Percentiles rank a stretch among this genome's conserved stretches.
These are phyloP conservation scores for Drosophila insularis DNA, from an alignment of 1,140 invertebrate genomes.

Conservation along the genomic window DNA sequence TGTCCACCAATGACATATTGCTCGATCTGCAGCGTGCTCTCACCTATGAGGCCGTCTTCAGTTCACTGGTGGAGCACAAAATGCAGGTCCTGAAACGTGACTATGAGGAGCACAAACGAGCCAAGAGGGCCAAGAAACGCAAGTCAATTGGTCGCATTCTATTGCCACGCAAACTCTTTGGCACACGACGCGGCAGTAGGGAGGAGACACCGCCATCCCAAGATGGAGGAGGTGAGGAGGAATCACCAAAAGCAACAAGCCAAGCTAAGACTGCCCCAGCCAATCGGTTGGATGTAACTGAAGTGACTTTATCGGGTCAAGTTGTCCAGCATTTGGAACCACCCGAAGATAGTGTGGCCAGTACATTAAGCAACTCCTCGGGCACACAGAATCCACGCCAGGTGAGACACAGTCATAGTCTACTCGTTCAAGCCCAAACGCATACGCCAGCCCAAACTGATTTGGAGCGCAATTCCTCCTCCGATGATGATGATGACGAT, in stretches of 20 bases:
- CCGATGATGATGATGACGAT: too few species aligned
- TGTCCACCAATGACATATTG: conserved; percentile 77
- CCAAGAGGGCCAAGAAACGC: conserved; percentile 68
- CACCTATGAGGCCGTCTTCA: conserved; percentile 78
- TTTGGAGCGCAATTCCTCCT: conserved; percentile 27
- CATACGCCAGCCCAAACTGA: conserved; percentile 48
- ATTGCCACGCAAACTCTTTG: conserved; percentile 66
- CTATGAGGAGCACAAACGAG: conserved; percentile 76
- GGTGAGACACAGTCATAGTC: conserved; percentile 53
- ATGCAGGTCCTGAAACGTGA: conserved; percentile 80
- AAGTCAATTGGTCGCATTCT: conserved; percentile 75
- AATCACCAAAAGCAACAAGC: conserved; percentile 11
- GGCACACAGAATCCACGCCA: conserved; percentile 21
- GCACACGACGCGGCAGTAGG: conserved; percentile 45
- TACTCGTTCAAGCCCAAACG: conserved; percentile 70
- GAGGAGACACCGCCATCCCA: conserved; percentile 37
- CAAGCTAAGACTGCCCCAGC: conserved; percentile 20
- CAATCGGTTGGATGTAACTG: conserved; percentile 45
- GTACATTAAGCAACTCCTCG: conserved; percentile 75
- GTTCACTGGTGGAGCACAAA: conserved; percentile 77
- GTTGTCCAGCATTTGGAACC: conserved; percentile 17
- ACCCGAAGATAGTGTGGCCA: conserved; percentile 71
- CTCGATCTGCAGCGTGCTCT: conserved; percentile 69
- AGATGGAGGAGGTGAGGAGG: conserved; percentile 9
- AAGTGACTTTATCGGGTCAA: conserved; percentile 34